Base-by-base conservation (phyloP, 2,113 vertebrate species). In the Pundamilia nyererei region DNA sequence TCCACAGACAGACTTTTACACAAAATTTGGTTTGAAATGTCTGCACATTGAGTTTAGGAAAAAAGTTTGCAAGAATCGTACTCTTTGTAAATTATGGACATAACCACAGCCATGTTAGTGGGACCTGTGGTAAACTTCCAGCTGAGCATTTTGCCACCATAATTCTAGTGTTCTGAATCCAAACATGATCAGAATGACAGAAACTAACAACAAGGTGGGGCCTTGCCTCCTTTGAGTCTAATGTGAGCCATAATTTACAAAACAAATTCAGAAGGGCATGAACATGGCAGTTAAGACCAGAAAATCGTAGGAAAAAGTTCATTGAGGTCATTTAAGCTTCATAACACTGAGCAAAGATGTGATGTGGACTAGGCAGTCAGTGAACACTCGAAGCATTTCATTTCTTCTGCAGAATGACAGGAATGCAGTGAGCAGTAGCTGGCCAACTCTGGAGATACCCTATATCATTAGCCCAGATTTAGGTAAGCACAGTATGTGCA, bases 401-500 rank as follows among this genome's bases (percentile, higher is more conserved):
- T 24, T 35, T 35, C 72, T 17, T 29, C 31, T 45, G 9, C 79
- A 95, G 94, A 9, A 0, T 1, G 79, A 94, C 58, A 86, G 93
- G 60, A 95, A 94, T 3, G 89, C 90, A 3, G 86, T 87, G 17
- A n/a, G 13, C 2, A 3, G 0, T 1, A 3, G 7, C 1, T 96
- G 96, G 96, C 62, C 86, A 6, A 77, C 47, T 0, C 9, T 0
- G 3, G 5, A 77, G 3, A 79, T 96, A 2, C 92, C 95, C 0
- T 96, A 92, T 29, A n/a, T 12, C 12, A 92, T 96, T 70, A 79
- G 38, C 10, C 2, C n/a, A 5, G 49, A 45, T 1, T 2, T 95
- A 1, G 83, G 95, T 96, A 47, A 79, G 13, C 12, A 47, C 19
- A 4, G 38, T n/a, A 29, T 21, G 1, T 62, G 19, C 19, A 38